phyloP scores from a whole-genome alignment of 2,113 vertebrate genomes.

The Corvus cornix region DNA sequence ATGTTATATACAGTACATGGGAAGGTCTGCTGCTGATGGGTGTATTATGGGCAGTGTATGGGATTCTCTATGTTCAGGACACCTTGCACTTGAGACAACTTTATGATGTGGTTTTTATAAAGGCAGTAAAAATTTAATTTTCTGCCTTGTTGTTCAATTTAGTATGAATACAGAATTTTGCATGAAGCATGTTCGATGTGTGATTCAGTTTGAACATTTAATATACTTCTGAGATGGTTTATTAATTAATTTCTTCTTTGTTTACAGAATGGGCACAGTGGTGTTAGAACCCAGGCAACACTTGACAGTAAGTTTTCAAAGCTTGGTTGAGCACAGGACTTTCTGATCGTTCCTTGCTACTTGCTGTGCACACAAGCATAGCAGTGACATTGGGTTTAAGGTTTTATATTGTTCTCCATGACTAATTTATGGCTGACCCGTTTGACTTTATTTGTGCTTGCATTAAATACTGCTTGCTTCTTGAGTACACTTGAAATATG shows the following conservation, averaged over 20 bases:
- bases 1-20: not conserved
- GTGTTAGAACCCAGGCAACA: constrained; percentile 81
- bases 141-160: not conserved
- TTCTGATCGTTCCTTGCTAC: not conserved
- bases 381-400: not conserved
- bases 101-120: not conserved
- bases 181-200: not conserved
- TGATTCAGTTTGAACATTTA: not conserved
- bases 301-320: constrained; percentile 85
- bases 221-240: not conserved
- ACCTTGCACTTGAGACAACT: constrained; percentile 5
- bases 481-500: not conserved
- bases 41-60: constrained; percentile 4
- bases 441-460: not conserved
- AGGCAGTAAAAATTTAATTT: not conserved
- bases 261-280: constrained; percentile 86
- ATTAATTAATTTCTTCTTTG: constrained; percentile 33
- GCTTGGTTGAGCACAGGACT: not conserved
- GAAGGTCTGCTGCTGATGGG: constrained; percentile 12
- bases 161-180: not conserved
- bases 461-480: not conserved
- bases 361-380: not conserved
- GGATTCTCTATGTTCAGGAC: not conserved
- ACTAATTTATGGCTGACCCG: not conserved
- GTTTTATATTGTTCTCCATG: not conserved